Conservation (phyloP, 2,113 vertebrate species). For the Hippocampus zosterae region DNA sequence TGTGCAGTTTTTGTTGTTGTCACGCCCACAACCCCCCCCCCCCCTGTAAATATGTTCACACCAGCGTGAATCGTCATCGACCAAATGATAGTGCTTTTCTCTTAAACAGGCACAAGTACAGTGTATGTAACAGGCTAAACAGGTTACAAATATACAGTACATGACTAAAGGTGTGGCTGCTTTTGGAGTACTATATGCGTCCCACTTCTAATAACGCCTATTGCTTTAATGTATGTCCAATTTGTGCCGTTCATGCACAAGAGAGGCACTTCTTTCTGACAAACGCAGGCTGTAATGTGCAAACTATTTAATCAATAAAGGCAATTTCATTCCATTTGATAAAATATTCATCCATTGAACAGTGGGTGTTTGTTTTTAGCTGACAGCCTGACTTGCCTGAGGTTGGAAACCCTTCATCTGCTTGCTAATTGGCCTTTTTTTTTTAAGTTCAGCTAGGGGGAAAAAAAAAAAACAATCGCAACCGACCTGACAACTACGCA, state of each 20-base stretch:
- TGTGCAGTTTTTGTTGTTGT: not conserved
- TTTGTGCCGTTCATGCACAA: constrained; percentile 5
- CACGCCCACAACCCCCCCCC: not conserved
- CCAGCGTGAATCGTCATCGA: not conserved
- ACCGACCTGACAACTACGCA: not conserved
- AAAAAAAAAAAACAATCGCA: not conserved
- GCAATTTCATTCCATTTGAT: not conserved
- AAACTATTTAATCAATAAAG: not conserved
- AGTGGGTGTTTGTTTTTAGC: constrained; percentile 1
- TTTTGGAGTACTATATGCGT: not conserved
- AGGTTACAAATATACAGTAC: constrained; percentile 19
- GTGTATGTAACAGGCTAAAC: constrained; percentile 19
- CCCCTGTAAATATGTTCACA: constrained; percentile 2
- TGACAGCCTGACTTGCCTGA: constrained; percentile 1
- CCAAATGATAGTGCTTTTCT: not conserved
- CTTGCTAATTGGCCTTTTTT: constrained; percentile 15
- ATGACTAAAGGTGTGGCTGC: constrained; percentile 47
- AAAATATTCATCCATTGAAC: constrained; percentile 1
- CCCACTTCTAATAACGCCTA: not conserved
- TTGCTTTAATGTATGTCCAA: constrained; percentile 43
- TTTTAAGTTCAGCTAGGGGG: constrained; percentile 1
- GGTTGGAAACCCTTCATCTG: not conserved
- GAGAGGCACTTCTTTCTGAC: not conserved
- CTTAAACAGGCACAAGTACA: constrained; percentile 3
- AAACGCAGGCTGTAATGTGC: not conserved